phyloP scores from a whole-genome alignment of 2,888 invertebrate genomes.

The Buathra laborator region DNA sequence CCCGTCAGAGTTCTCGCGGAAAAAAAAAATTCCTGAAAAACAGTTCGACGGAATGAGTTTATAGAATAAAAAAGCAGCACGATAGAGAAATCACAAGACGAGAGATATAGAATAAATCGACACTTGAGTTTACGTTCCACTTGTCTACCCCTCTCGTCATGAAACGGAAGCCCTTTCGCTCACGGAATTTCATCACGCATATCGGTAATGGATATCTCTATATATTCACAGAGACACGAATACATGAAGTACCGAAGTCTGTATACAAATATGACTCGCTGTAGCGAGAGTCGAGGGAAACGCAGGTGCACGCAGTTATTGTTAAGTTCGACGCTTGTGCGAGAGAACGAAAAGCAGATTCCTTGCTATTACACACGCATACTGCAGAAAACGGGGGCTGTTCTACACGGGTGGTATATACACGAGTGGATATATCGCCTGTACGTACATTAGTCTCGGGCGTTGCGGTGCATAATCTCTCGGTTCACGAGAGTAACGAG shows the following conservation, averaged over 20 bases:
- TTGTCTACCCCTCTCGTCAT: conserved; percentile 52
- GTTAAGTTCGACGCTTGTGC: neutral
- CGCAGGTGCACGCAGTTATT: conserved; percentile 34
- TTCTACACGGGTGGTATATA: neutral
- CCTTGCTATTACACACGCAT: neutral
- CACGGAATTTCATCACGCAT: conserved; percentile 63
- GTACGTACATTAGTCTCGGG: conserved; percentile 28
- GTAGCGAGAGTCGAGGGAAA: neutral
- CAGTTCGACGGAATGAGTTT: neutral
- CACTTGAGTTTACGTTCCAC: conserved; percentile 55
- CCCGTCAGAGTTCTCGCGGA: neutral
- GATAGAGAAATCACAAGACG: conserved; percentile 15
- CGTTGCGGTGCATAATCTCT: conserved; percentile 15
- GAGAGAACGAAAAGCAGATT: conserved; percentile 29
- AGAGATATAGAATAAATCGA: neutral
- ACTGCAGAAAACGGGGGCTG: neutral
- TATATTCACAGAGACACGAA: neutral
- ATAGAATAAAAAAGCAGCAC: neutral
- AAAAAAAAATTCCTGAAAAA: too few relatives aligned
- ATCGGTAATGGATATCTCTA: conserved; percentile 1
- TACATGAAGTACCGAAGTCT: neutral
- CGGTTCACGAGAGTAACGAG: conserved; percentile 13
- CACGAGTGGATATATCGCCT: neutral
- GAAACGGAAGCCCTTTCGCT: conserved; percentile 63
- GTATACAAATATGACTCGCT: neutral